These are phyloP conservation scores for Odocoileus virginianus DNA, from an alignment of 2,113 vertebrate species.

Conservation along the genomic window DNA sequence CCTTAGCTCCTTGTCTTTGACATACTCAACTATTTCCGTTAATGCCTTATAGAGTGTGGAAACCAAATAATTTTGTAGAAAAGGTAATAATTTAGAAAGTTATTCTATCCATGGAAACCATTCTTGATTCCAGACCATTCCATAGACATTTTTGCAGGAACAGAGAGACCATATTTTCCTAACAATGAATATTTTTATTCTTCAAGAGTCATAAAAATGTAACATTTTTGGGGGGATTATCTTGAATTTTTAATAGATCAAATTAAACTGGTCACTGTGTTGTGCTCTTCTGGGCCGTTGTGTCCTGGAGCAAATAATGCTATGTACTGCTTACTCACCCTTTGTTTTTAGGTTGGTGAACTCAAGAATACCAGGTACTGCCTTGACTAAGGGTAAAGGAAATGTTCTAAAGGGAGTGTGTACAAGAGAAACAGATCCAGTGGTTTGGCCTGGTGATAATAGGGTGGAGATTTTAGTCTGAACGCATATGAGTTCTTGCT, in stretches of 20 bases:
- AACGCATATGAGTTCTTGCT: not conserved
- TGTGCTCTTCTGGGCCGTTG: not conserved
- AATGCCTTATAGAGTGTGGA: not conserved
- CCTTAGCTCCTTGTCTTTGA: constrained; percentile 26
- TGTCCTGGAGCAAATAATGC: not conserved
- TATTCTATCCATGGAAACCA: not conserved
- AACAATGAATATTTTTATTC: constrained; percentile 30
- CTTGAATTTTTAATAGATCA: constrained; percentile 38
- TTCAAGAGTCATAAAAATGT: constrained; percentile 24
- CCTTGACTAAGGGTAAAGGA: constrained; percentile 17
- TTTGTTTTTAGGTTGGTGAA: constrained; percentile 45
- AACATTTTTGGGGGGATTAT: not conserved
- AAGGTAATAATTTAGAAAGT: constrained; percentile 10
- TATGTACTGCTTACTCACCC: not conserved
- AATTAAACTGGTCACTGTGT: not conserved
- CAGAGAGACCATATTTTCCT: not conserved
- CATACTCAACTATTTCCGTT: constrained; percentile 16
- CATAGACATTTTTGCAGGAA: constrained; percentile 13
- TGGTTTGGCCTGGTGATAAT: not conserved
- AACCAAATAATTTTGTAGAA: constrained; percentile 29
- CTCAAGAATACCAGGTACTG: not conserved
- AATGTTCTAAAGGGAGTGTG: not conserved
- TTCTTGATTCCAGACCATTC: constrained; percentile 9
- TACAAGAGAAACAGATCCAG: not conserved
- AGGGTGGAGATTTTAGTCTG: not conserved